A percentile compares a stretch with the other conserved stretches of the same genome.
Conservation (phyloP, 1,140 invertebrate species). For the Drosophila parabipectinata region DNA sequence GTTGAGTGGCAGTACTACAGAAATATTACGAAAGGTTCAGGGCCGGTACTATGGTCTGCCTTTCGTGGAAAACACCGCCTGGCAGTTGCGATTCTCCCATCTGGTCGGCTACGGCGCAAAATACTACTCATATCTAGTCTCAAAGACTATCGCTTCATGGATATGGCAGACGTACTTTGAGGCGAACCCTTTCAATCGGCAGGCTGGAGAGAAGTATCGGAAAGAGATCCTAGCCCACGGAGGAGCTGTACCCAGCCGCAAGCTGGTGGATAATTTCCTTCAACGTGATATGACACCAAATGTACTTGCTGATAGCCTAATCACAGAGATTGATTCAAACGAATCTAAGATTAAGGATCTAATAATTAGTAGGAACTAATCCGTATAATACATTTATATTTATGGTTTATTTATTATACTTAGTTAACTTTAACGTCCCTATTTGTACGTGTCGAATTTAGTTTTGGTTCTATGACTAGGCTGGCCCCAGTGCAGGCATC, state of each 20-base stretch:
- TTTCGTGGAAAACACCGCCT: conserved; percentile 96
- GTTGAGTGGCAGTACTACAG: conserved; percentile 87
- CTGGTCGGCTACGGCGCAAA: conserved; percentile 98
- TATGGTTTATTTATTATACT: conserved; percentile 47
- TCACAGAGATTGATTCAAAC: conserved; percentile 86
- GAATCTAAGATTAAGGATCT: conserved; percentile 83
- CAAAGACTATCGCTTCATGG: conserved; percentile 95
- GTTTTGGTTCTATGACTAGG: conserved; percentile 65
- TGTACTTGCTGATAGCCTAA: conserved; percentile 86
- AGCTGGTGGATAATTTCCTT: conserved; percentile 90
- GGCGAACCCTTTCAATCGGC: conserved; percentile 91
- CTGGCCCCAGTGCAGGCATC: conserved; percentile 85
- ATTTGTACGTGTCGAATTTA: conserved; percentile 41
- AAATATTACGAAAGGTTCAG: conserved; percentile 92
- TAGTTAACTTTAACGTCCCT: conserved; percentile 55
- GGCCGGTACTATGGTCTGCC: conserved; percentile 93
- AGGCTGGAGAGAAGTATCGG: conserved; percentile 91
- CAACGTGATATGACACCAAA: conserved; percentile 88
- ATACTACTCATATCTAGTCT: conserved; percentile 99
- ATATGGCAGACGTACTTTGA: conserved; percentile 97
- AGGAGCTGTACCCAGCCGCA: conserved; percentile 92
- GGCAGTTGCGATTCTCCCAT: conserved; percentile 98
- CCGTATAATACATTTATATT: conserved; percentile 36
- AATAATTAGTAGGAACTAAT: conserved; percentile 58
- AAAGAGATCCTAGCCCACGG: conserved; percentile 92